Evolutionary conservation across 2,888 invertebrate species (phyloP).

Genomic region (Drosophila gaucha): DNA sequence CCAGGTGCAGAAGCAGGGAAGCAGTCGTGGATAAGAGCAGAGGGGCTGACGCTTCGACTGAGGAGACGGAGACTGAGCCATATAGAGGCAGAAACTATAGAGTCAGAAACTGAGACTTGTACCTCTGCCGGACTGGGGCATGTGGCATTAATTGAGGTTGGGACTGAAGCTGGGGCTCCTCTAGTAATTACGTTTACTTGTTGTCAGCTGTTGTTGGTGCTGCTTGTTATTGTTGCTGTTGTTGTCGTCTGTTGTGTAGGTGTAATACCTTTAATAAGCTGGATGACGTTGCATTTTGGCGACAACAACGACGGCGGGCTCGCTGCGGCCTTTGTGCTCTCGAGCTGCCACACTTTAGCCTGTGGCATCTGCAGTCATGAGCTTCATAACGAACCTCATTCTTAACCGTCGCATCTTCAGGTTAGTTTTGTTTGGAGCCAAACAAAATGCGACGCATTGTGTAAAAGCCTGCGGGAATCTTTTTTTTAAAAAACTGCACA

Average conservation of each 20-base stretch:
- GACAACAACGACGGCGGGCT: constrained; percentile 20
- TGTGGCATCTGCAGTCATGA: constrained; percentile 27
- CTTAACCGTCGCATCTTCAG: constrained; percentile 40
- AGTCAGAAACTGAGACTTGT: background rate
- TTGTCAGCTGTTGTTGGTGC: constrained; percentile 50
- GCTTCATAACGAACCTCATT: constrained; percentile 55
- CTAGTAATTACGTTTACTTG: constrained; percentile 75
- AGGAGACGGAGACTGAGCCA: background rate
- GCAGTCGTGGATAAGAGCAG: no score
- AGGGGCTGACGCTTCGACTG: background rate
- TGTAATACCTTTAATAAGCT: constrained; percentile 78
- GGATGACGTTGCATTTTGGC: constrained; percentile 77
- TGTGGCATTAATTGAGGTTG: constrained; percentile 12
- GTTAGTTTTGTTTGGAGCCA: constrained; percentile 38
- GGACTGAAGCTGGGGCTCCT: constrained; percentile 31
- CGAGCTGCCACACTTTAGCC: constrained; percentile 16
- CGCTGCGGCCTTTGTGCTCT: constrained; percentile 36
- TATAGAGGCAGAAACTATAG: background rate
- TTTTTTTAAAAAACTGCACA: no score
- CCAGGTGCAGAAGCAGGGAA: background rate
- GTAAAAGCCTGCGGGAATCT: constrained; percentile 2
- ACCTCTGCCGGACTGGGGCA: constrained; percentile 1
- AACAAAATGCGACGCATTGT: constrained; percentile 32
- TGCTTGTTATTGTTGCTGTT: constrained; percentile 15
- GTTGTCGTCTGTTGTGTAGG: constrained; percentile 55